Evolutionary conservation across 2,113 vertebrate genomes (phyloP).

Genomic region (Otus sunia): DNA sequence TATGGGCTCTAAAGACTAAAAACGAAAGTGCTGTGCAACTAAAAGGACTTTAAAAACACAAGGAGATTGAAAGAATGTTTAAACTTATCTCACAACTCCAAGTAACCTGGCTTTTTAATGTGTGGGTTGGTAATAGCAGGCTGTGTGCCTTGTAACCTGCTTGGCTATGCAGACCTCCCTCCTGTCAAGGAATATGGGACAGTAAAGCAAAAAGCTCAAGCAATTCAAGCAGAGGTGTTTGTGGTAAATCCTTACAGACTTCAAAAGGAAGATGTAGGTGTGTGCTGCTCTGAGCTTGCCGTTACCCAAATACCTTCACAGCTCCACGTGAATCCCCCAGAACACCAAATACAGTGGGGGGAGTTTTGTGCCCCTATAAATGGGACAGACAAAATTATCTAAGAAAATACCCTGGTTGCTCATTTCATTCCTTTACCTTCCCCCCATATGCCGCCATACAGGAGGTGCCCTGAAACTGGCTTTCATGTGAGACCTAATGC

Average conservation of each 20-base stretch:
- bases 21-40: not conserved
- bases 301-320: not conserved
- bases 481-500: not conserved
- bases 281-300: not conserved
- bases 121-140: not conserved
- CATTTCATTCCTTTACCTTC: not conserved
- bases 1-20: not conserved
- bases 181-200: not conserved
- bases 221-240: not conserved
- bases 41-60: not conserved
- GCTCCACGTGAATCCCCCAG: rapidly evolving
- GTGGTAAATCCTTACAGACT: not conserved
- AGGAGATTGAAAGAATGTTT: not conserved
- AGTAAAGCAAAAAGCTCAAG: not conserved
- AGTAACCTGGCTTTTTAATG: not conserved
- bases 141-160: not conserved
- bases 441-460: rapidly evolving
- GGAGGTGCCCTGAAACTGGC: not conserved
- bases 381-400: not conserved
- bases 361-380: not conserved
- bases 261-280: not conserved
- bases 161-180: not conserved
- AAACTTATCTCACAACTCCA: not conserved
- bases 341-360: not conserved
- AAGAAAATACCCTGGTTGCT: not conserved